These are phyloP conservation scores for Cremastinae sp. DNA, from an alignment of 2,888 invertebrate genomes.

Conservation along the genomic window DNA sequence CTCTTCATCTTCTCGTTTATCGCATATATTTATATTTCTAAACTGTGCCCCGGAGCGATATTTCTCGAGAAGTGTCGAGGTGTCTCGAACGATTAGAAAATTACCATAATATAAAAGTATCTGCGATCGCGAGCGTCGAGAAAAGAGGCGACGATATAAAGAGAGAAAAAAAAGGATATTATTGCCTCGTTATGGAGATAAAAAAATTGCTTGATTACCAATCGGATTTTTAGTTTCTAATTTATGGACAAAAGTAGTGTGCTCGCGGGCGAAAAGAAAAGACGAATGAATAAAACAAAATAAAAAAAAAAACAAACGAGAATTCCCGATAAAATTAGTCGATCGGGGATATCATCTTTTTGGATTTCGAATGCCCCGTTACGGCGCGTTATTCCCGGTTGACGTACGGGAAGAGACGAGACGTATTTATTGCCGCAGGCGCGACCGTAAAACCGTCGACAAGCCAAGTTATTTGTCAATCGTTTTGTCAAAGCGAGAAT, in stretches of 20 bases:
- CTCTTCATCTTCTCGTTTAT: slow-evolving; percentile 62
- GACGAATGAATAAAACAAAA: background rate
- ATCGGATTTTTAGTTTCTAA: background rate
- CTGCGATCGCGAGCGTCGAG: slow-evolving; percentile 27
- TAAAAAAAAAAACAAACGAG: background rate
- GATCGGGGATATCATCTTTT: too few species aligned
- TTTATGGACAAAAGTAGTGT: slow-evolving; percentile 23
- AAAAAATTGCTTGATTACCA: slow-evolving; percentile 29
- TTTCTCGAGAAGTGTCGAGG: slow-evolving; percentile 72
- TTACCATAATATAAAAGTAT: slow-evolving; percentile 69
- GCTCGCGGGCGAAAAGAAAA: slow-evolving; percentile 23
- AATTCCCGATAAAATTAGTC: slow-evolving; percentile 1
- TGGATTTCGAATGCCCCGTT: slow-evolving; percentile 7
- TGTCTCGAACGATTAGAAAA: slow-evolving; percentile 76
- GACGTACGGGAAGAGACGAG: background rate
- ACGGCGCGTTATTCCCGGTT: slow-evolving; percentile 5
- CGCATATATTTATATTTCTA: slow-evolving; percentile 39
- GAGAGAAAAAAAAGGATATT: slow-evolving; percentile 4
- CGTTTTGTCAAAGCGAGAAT: slow-evolving; percentile 13
- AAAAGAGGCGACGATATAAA: slow-evolving; percentile 12
- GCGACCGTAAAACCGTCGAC: background rate
- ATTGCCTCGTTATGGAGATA: slow-evolving; percentile 3
- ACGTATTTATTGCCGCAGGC: slow-evolving; percentile 21
- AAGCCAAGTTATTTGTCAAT: slow-evolving; percentile 44
- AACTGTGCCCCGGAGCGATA: slow-evolving; percentile 42